Conservation (phyloP, 2,113 vertebrate species). For the Ceyx cyanopectus region DNA sequence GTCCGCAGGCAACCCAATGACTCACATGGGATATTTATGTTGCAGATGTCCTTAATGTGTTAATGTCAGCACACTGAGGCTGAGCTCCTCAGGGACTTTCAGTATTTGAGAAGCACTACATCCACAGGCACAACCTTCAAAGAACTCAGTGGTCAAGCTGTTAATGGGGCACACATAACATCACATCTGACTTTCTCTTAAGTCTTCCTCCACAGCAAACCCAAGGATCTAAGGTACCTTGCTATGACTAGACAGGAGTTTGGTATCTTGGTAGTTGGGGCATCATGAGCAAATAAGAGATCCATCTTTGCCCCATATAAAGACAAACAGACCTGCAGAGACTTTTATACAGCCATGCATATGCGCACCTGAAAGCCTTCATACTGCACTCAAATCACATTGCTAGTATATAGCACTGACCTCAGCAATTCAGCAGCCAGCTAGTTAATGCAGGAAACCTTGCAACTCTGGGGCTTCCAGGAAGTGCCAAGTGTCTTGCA, state of each 20-base stretch:
- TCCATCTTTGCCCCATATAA: not conserved
- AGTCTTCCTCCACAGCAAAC: not conserved
- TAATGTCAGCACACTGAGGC: not conserved
- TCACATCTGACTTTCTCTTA: not conserved
- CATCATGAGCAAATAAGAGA: not conserved
- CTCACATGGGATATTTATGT: not conserved
- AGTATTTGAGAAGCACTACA: not conserved
- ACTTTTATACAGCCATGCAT: not conserved
- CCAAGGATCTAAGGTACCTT: not conserved
- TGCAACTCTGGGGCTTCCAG: not conserved
- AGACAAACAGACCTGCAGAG: not conserved
- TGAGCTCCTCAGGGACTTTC: not conserved
- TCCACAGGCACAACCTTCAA: not conserved
- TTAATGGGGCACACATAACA: rapidly evolving
- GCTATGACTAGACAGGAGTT: not conserved
- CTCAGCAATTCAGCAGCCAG: constrained; percentile 25
- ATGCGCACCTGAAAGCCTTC: not conserved
- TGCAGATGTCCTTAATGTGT: not conserved
- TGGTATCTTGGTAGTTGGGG: not conserved
- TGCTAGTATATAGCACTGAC: not conserved
- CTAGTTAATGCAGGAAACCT: constrained; percentile 26
- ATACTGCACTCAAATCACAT: not conserved
- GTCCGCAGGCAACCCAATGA: not conserved
- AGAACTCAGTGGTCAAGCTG: not conserved
- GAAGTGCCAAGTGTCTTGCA: constrained; percentile 8